Conservation (phyloP, 1,140 invertebrate genomes). For the Macrocentrus cingulum region DNA sequence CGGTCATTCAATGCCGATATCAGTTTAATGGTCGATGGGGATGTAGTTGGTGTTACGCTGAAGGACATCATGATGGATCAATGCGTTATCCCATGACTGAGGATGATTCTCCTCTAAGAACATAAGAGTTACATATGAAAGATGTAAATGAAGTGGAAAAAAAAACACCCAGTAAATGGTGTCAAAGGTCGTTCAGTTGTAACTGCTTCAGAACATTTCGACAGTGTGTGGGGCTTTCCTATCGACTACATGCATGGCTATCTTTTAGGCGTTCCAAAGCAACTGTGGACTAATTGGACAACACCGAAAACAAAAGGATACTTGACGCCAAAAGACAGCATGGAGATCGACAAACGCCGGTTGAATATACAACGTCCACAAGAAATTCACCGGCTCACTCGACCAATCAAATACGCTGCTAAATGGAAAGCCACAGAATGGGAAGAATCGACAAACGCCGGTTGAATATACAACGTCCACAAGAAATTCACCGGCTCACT, state of each 20-base stretch:
- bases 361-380: slow-evolving; percentile 21
- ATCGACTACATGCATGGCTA: slow-evolving; percentile 22
- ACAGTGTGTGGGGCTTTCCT: slow-evolving; percentile 23
- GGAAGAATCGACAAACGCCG: slow-evolving; percentile 5
- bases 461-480: slow-evolving; percentile 22
- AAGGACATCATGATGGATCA: too few relatives aligned
- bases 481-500: too few relatives aligned
- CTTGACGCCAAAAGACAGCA: slow-evolving; percentile 7
- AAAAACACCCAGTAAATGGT: slow-evolving; percentile 9
- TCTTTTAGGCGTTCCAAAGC: slow-evolving; percentile 24
- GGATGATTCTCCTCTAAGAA: slow-evolving; percentile 13
- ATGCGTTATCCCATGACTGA: slow-evolving; percentile 28
- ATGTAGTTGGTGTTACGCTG: too few relatives aligned
- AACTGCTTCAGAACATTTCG: slow-evolving; percentile 1
- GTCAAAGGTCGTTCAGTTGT: slow-evolving; percentile 18
- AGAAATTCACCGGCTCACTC: too few relatives aligned
- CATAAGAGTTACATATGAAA: slow-evolving; percentile 23
- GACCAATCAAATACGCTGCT: too few relatives aligned
- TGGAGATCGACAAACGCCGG: slow-evolving; percentile 13
- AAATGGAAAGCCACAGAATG: slow-evolving; percentile 25
- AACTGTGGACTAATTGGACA: slow-evolving; percentile 22
- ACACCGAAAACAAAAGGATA: neutral
- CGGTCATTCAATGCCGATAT: too few relatives aligned
- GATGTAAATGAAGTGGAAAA: slow-evolving; percentile 28
- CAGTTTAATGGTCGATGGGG: too few relatives aligned